A percentile compares a stretch with the other conserved stretches of the same genome.
Conservation (phyloP, 2,113 vertebrate genomes). For the Tachuris rubrigastra region DNA sequence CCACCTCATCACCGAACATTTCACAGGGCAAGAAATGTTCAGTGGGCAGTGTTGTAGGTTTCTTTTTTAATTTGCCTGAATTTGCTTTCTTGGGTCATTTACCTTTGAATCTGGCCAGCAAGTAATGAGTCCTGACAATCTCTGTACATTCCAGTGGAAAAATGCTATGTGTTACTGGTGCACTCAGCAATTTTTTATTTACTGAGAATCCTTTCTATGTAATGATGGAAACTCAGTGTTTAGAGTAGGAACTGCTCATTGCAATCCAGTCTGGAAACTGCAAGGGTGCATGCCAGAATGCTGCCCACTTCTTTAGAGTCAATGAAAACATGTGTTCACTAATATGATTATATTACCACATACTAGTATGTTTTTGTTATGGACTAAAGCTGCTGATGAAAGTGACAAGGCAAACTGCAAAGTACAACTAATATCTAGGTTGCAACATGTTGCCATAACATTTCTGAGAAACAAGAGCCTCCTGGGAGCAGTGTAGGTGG, state of each 20-base stretch:
- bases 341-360: neutral
- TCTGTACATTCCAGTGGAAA: neutral
- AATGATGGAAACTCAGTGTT: neutral
- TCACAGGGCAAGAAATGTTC: neutral
- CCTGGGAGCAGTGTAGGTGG: slow-evolving; percentile 16
- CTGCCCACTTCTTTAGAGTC: neutral
- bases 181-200: neutral
- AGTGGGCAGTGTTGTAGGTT: neutral
- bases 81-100: neutral
- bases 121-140: neutral
- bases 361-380: neutral
- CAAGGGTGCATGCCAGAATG: neutral
- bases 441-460: slow-evolving; percentile 27
- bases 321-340: fast-evolving
- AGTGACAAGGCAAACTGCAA: slow-evolving; percentile 7
- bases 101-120: neutral
- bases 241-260: neutral
- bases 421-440: slow-evolving; percentile 4
- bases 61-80: neutral
- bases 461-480: slow-evolving; percentile 18
- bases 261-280: neutral
- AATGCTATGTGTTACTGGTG: neutral
- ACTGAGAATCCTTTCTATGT: neutral
- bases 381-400: neutral
- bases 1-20: neutral